Conservation (phyloP, 2,113 vertebrate genomes). For the Notothenia coriiceps region DNA sequence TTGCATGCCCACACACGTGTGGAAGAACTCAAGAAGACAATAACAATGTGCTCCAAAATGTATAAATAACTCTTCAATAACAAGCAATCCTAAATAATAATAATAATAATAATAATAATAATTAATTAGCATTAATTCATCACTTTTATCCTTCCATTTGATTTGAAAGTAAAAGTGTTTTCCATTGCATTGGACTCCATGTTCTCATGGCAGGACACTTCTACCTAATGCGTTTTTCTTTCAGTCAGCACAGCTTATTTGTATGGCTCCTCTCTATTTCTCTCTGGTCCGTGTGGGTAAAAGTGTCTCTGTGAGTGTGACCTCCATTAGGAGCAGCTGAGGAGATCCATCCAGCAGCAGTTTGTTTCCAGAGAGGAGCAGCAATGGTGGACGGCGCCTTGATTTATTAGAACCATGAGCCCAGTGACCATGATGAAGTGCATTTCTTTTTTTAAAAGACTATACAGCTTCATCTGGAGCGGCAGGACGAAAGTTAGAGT, state of each 20-base stretch:
- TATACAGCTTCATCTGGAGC: constrained; percentile 77
- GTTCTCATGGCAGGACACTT: not conserved
- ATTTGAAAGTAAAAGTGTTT: constrained; percentile 9
- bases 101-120: not conserved
- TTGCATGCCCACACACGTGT: not conserved
- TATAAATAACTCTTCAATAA: constrained; percentile 1
- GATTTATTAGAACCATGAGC: constrained; percentile 84
- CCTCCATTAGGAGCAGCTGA: constrained; percentile 84
- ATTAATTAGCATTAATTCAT: not conserved
- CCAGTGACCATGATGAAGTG: constrained; percentile 86
- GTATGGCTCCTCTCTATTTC: constrained; percentile 10
- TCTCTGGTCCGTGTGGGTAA: constrained; percentile 41
- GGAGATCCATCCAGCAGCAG: constrained; percentile 75
- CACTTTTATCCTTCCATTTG: not conserved
- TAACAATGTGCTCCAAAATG: not conserved
- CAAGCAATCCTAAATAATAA: not conserved
- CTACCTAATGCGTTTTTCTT: not conserved
- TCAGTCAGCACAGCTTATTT: constrained; percentile 17
- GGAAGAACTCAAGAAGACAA: not conserved
- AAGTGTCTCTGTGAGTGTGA: constrained; percentile 78
- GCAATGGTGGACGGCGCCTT: constrained; percentile 72
- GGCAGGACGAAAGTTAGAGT: constrained; percentile 32
- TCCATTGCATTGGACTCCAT: not conserved
- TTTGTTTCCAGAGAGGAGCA: constrained; percentile 83
- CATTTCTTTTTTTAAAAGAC: constrained; percentile 85